A percentile compares a stretch with the other conserved stretches of the same genome.
Conservation (phyloP, 2,888 invertebrate species). For the Xylocampa areola region DNA sequence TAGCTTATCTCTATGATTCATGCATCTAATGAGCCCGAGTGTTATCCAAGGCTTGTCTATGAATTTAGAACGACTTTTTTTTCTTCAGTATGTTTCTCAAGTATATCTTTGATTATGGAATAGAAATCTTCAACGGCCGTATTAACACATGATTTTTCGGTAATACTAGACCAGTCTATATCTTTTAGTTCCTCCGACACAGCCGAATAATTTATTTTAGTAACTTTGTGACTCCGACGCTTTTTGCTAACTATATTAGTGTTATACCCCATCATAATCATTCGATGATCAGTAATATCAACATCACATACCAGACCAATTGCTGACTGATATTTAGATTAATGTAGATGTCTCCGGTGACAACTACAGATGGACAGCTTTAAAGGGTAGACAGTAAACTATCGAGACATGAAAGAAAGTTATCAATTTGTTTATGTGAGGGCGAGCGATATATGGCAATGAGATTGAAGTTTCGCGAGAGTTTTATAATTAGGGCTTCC, state of each 20-base stretch:
- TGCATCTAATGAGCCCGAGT: constrained; percentile 5
- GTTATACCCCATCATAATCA: no score
- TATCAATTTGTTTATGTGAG: not conserved
- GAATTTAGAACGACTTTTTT: constrained; percentile 8
- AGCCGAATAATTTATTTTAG: not conserved
- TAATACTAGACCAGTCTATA: not conserved
- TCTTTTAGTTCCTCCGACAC: not conserved
- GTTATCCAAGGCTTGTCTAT: constrained; percentile 5
- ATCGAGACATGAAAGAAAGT: constrained; percentile 3
- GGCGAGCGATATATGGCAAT: constrained; percentile 9
- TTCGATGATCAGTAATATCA: no score
- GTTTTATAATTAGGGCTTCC: constrained; percentile 1
- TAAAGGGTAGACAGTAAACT: no score
- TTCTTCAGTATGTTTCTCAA: not conserved
- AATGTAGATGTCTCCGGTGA: no score
- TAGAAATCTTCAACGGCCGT: not conserved
- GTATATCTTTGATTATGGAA: not conserved
- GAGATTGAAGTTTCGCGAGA: not conserved
- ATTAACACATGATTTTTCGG: not conserved
- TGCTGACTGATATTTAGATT: no score
- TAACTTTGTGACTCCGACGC: no score
- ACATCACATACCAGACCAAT: no score
- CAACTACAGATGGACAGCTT: no score
- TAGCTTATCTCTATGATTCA: constrained; percentile 7
- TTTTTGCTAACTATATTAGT: no score